Evolutionary conservation across 2,113 vertebrate genomes (phyloP), one percentile per base, ranked within the genome.

Genomic region (Abramis brama): DNA sequence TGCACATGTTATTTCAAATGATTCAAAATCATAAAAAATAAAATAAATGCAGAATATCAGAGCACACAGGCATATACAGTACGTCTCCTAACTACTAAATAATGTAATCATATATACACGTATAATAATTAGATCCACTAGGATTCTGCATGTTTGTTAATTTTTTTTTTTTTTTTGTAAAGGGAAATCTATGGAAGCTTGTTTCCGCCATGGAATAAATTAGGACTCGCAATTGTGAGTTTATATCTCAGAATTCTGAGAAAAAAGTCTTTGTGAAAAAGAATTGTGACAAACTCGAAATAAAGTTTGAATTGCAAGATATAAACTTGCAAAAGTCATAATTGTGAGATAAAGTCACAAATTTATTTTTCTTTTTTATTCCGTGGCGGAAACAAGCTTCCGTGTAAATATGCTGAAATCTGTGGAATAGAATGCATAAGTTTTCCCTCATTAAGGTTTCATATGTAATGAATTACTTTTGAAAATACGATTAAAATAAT

Each of bases 121-220:
- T 50, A 50, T 50, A 13, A 57, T 79, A 60, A 76, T 76, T 76
- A 76, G n/a, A 50, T 23, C 13, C 73, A 47, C 45, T 47, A 45
- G 73, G 45, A 76, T 27, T 50, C 45, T 76, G 45, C 13, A 27
- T 4, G 17, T 39, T 25, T 75, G 1, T 47, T 50, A 0, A 25
- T 7, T 2, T 17, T 25, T 25, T 74, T 7, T 2, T 17, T 25
- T 25, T 74, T 74, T 23, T n/a, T 11, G 39, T 25, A 25, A 47
- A 39, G 2, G n/a, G 21, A 47, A 75, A 57, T 57, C 3, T 57
- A 57, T 55, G 15, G 50, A 6, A 19, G 52, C 52, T 19, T 19
- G 55, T 57, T 57, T 57, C 55, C 0, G 19, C 19, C 55, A 57
- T 6, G 0, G 6, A 57, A 57, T 7, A 21, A 21, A 55, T 6